A percentile compares a stretch with the other conserved stretches of the same genome.
Conservation (phyloP, 1,140 invertebrate species). For the Bombus picipes region DNA sequence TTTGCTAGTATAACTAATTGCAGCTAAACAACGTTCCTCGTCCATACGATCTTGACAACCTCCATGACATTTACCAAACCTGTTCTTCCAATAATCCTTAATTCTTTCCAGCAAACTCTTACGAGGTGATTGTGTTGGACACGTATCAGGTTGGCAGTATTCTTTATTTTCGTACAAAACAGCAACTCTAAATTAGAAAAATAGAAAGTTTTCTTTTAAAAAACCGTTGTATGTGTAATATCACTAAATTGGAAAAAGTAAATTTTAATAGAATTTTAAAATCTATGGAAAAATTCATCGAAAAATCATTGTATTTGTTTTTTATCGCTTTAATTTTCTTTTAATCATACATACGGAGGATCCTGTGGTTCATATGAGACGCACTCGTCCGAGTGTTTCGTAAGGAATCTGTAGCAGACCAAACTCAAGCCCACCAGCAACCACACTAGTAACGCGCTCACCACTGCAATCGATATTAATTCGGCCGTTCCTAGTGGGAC, state of each 20-base stretch:
- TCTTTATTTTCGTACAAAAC: constrained; percentile 70
- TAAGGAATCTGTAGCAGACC: constrained; percentile 69
- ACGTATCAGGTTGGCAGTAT: constrained; percentile 62
- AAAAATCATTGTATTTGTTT: no score
- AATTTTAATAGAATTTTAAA: no score
- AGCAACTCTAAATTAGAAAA: constrained; percentile 56
- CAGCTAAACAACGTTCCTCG: constrained; percentile 67
- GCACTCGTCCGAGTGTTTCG: constrained; percentile 58
- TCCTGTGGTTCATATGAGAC: constrained; percentile 55
- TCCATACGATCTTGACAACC: constrained; percentile 51
- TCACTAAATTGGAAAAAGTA: no score
- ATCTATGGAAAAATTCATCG: no score
- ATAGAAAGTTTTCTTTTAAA: background rate
- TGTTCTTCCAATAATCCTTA: constrained; percentile 64
- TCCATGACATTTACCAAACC: constrained; percentile 58
- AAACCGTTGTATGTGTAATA: no score
- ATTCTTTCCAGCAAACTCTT: constrained; percentile 50
- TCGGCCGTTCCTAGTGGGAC: constrained; percentile 58
- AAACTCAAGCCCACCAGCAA: constrained; percentile 69
- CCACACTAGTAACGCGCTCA: constrained; percentile 68
- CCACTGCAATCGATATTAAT: constrained; percentile 69
- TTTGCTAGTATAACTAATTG: constrained; percentile 67
- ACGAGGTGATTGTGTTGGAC: constrained; percentile 19
- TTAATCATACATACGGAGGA: constrained; percentile 57
- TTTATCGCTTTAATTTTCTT: no score